A percentile compares a stretch with the other conserved stretches of the same genome.
phyloP scores from a whole-genome alignment of 2,113 vertebrate species.

The Penelope pileata region DNA sequence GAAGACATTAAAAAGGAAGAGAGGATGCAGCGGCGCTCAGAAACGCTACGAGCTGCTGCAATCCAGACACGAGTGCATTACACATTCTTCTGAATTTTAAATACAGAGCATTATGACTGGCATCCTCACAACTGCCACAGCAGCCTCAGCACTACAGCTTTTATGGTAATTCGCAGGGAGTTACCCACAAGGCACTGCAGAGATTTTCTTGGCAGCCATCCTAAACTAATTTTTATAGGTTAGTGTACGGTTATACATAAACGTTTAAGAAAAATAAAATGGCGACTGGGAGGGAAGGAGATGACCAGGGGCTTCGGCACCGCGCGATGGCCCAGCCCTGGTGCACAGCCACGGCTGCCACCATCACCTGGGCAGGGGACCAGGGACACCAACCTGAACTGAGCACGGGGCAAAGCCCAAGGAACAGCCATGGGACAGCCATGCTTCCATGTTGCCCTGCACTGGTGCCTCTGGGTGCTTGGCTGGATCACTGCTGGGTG shows the following conservation, averaged over 20 bases:
- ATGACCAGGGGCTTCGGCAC: not conserved
- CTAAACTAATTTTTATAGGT: slow-evolving; percentile 77
- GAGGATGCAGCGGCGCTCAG: not conserved
- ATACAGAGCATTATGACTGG: slow-evolving; percentile 64
- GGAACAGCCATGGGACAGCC: fast-evolving
- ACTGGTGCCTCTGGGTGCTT: fast-evolving
- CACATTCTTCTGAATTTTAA: slow-evolving; percentile 70
- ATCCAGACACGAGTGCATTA: not conserved
- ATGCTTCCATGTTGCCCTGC: not conserved
- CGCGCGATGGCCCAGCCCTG: fast-evolving
- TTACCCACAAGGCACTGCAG: slow-evolving; percentile 80
- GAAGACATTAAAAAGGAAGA: not conserved
- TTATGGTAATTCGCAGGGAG: slow-evolving; percentile 77
- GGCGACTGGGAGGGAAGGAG: not conserved
- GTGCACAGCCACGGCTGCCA: too few species aligned
- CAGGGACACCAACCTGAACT: fast-evolving
- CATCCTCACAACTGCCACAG: slow-evolving; percentile 49
- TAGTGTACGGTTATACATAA: slow-evolving; percentile 49
- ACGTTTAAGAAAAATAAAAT: slow-evolving; percentile 41
- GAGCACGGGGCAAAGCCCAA: not conserved
- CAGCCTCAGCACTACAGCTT: slow-evolving; percentile 61
- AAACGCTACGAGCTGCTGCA: not conserved
- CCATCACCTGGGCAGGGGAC: fast-evolving
- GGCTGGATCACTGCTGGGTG: not conserved
- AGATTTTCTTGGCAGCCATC: slow-evolving; percentile 77